Base-by-base conservation (phyloP, 1,140 invertebrate genomes). In the Saccostrea cuccullata region DNA sequence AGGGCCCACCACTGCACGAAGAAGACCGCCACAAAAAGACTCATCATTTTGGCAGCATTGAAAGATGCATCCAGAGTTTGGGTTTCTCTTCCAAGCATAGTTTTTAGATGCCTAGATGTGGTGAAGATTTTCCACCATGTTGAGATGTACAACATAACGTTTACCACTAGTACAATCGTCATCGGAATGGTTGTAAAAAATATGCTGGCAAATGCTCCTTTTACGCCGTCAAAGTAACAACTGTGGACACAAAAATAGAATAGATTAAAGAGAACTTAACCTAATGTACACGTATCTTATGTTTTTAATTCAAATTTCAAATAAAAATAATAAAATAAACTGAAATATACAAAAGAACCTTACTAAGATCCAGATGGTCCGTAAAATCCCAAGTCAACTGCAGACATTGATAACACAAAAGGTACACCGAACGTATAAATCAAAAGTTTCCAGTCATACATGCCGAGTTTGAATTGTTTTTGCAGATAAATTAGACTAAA, bases 1-100 rank as follows among this genome's bases (percentile, higher is more conserved):
- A 91, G 83, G 1, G 89, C 88, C 89, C 91, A 90, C 89, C 89
- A 91, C 40, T 91, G 91, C 12, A 91, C 84, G 64, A 91, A 89
- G 82, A 91, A 91, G 0, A 89, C 91, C 0, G 87, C 86, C 1
- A 91, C 91, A 82, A 91, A 91, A 55, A 91, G 55, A 8, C 88
- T 90, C 91, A 91, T 91, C 13, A 88, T 85, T 55, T 88, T 89
- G 8, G 89, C 89, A 11, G 91, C 91, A 20, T 83, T 86, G 15
- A 90, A 89, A n/a, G 88, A 86, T 0, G 85, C 87, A 4, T 23
- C 36, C 0, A 77, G 55, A 40, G 85, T 56, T 20, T 64, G 58
- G n/a, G 88, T 85, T 36, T 88, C 87, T 5, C 67, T 85, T 8
- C 89, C 87, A 9, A 86, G 47, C 0, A 23, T 58, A 15, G 86